These are phyloP conservation scores for Pipistrellus pygmaeus DNA, from an alignment of 2,797 vertebrate species.

Conservation along the genomic window DNA sequence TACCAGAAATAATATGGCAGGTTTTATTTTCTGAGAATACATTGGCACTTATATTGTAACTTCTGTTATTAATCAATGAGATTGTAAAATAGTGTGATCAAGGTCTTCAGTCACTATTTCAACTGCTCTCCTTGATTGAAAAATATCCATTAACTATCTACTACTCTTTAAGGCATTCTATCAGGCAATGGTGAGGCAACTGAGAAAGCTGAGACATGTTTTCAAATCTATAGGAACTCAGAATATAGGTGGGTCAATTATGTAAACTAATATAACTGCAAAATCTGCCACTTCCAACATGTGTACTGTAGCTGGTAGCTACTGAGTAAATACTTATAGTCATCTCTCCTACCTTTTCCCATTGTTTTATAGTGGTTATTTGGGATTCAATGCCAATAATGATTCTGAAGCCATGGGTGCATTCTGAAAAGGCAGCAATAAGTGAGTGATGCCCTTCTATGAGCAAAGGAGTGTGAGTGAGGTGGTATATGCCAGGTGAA, in stretches of 20 bases:
- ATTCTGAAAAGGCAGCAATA: background rate
- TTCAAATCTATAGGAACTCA: background rate
- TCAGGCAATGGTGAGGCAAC: background rate
- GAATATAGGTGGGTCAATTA: background rate
- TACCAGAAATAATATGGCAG: constrained; percentile 65
- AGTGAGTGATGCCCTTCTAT: background rate
- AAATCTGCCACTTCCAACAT: background rate
- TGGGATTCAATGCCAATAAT: constrained; percentile 52
- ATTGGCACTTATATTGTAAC: constrained; percentile 36
- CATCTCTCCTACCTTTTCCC: background rate
- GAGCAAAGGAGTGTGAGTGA: background rate
- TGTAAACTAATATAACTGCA: background rate
- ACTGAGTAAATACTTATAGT: background rate
- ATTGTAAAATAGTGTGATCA: background rate
- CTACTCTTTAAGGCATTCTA: background rate
- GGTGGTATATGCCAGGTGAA: background rate
- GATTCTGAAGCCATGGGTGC: background rate
- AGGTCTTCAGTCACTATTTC: background rate
- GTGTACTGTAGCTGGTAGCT: background rate
- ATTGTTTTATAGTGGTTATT: constrained; percentile 18
- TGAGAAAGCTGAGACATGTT: background rate
- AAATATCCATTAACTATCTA: background rate
- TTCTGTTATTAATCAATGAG: constrained; percentile 46
- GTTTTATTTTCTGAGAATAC: constrained; percentile 74
- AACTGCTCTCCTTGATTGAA: background rate